phyloP scores from a whole-genome alignment of 2,113 vertebrate genomes.

The Carassius carassius region DNA sequence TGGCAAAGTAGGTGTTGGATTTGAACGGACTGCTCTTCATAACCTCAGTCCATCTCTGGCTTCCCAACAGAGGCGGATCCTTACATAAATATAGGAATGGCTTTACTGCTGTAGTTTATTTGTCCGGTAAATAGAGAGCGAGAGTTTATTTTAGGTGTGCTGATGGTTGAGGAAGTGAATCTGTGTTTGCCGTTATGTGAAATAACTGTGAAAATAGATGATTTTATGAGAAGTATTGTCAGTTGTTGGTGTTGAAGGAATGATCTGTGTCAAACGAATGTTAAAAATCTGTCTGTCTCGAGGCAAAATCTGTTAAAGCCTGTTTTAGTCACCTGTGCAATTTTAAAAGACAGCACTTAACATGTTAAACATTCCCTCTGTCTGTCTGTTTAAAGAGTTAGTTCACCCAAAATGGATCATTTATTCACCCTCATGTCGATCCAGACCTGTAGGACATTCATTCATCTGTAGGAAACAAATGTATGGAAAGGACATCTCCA shows the following conservation, averaged over 20 bases:
- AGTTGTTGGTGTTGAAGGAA: conserved; percentile 21
- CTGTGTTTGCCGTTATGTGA: conserved; percentile 39
- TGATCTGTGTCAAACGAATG: conserved; percentile 66
- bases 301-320: conserved; percentile 40
- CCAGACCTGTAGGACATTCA: background rate
- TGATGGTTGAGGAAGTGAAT: conserved; percentile 35
- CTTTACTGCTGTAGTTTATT: conserved; percentile 51
- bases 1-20: conserved; percentile 10
- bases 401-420: background rate
- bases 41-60: background rate
- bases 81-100: background rate
- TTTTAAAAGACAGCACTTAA: conserved; percentile 22
- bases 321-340: background rate
- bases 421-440: background rate
- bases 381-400: background rate
- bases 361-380: background rate
- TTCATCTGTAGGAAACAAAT: background rate
- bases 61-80: background rate
- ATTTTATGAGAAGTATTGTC: conserved; percentile 18
- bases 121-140: conserved; percentile 64
- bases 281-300: conserved; percentile 61
- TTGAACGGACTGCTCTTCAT: background rate
- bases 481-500: background rate
- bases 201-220: conserved; percentile 9
- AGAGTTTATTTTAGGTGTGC: conserved; percentile 55